Evolutionary conservation across 2,888 invertebrate species (phyloP).

Genomic region (Escarpia spicata): DNA sequence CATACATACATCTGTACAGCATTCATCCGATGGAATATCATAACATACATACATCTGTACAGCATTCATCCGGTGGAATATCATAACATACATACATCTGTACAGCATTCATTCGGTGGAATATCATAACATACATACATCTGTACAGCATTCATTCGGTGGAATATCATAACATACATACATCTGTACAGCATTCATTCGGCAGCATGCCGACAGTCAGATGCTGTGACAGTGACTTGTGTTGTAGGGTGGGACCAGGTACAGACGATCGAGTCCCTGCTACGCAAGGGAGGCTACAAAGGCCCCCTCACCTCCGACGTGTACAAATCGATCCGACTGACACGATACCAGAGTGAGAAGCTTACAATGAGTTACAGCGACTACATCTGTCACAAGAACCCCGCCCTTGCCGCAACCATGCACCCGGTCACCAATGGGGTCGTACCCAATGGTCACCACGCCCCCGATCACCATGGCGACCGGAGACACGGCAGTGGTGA

Average conservation of each 20-base stretch:
- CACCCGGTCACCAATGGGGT: neutral
- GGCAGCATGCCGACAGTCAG: too few species aligned
- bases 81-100: too few species aligned
- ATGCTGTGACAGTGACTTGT: too few species aligned
- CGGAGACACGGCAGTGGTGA: neutral
- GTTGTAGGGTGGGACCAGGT: constrained; percentile 94
- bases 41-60: too few species aligned
- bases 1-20: too few species aligned
- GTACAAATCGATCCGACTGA: constrained; percentile 89
- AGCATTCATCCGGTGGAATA: too few species aligned
- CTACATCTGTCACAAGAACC: constrained; percentile 41
- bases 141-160: too few species aligned
- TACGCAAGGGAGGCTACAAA: constrained; percentile 96
- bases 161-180: too few species aligned
- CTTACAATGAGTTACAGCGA: constrained; percentile 70
- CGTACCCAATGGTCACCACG: neutral
- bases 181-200: too few species aligned
- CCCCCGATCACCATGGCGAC: neutral
- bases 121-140: too few species aligned
- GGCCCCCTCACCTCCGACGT: constrained; percentile 69
- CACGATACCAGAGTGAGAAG: constrained; percentile 96
- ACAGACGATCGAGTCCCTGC: constrained; percentile 96
- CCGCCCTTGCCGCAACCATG: neutral
- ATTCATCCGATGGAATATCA: too few species aligned
- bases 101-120: too few species aligned